phyloP scores from a whole-genome alignment of 30 jellyfish, hydroid and myxozoan species.

The Aurelia aurita complex sp. Pacific region DNA sequence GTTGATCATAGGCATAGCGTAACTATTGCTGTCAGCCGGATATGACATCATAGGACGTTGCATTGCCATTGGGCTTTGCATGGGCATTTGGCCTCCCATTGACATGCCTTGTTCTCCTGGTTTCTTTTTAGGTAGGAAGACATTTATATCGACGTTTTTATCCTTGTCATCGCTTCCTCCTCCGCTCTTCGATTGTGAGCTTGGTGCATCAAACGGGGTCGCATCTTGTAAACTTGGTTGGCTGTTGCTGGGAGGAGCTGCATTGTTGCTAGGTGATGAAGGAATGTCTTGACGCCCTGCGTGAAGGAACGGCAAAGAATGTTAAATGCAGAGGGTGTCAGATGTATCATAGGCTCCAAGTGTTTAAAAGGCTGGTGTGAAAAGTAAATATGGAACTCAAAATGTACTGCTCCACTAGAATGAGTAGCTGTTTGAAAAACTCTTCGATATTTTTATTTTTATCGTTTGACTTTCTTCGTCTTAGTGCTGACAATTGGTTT shows the following conservation, averaged over 20 bases:
- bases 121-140: conserved; percentile 65
- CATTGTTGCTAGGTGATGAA: conserved; percentile 5
- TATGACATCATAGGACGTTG: conserved; percentile 20
- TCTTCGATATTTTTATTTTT: too few relatives aligned
- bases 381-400: too few relatives aligned
- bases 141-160: conserved; percentile 66
- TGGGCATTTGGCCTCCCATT: conserved; percentile 17
- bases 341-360: too few relatives aligned
- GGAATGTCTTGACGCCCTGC: conserved; percentile 66
- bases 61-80: conserved; percentile 6
- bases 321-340: too few relatives aligned
- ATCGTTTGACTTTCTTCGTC: too few relatives aligned
- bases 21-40: conserved; percentile 35
- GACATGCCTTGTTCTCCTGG: conserved; percentile 3
- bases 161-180: conserved; percentile 32
- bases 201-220: conserved; percentile 28
- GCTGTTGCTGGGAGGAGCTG: conserved; percentile 9
- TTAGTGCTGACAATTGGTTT: too few relatives aligned
- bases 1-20: conserved; percentile 77
- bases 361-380: too few relatives aligned
- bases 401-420: too few relatives aligned
- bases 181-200: neutral
- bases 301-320: too few relatives aligned
- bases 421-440: too few relatives aligned
- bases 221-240: conserved; percentile 28